phyloP scores from a whole-genome alignment of 2,113 vertebrate species.

The Argyrosomus japonicus region DNA sequence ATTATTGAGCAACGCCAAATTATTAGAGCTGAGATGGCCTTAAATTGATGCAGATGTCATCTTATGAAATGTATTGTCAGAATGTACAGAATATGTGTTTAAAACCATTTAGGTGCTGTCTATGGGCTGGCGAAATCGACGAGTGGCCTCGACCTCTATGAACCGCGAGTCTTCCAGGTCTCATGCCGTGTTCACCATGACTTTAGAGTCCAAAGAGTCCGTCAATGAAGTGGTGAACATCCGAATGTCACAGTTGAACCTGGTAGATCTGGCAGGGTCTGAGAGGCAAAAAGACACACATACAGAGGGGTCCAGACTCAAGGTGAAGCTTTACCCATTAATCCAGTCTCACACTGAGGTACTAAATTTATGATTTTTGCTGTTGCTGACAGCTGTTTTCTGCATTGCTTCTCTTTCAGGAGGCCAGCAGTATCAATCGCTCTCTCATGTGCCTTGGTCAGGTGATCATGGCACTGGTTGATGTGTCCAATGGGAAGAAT shows the following conservation, averaged over 20 bases:
- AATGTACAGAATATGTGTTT: background rate
- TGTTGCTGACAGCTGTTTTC: conserved; percentile 5
- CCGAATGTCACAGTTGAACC: conserved; percentile 92
- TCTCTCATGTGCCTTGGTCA: conserved; percentile 95
- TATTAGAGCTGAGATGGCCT: background rate
- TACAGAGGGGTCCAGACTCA: conserved; percentile 91
- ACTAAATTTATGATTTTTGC: background rate
- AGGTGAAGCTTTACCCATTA: conserved; percentile 79
- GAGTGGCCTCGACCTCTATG: conserved; percentile 97
- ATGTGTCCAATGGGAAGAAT: conserved; percentile 93
- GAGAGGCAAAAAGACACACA: conserved; percentile 96
- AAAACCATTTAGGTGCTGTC: conserved; percentile 88
- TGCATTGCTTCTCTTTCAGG: conserved; percentile 78
- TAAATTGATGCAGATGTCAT: background rate
- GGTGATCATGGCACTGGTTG: conserved; percentile 95
- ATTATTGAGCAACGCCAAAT: background rate
- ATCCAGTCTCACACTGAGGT: background rate
- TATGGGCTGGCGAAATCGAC: conserved; percentile 94
- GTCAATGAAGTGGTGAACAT: conserved; percentile 91
- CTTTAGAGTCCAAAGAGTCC: conserved; percentile 94
- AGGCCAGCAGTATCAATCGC: conserved; percentile 96
- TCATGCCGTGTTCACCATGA: conserved; percentile 96
- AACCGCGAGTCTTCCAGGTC: conserved; percentile 97
- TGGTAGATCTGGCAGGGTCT: conserved; percentile 96
- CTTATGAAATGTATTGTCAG: background rate